Evolutionary conservation across 2,797 vertebrate species (phyloP).

Genomic region (Muraenolepis orangiensis): DNA sequence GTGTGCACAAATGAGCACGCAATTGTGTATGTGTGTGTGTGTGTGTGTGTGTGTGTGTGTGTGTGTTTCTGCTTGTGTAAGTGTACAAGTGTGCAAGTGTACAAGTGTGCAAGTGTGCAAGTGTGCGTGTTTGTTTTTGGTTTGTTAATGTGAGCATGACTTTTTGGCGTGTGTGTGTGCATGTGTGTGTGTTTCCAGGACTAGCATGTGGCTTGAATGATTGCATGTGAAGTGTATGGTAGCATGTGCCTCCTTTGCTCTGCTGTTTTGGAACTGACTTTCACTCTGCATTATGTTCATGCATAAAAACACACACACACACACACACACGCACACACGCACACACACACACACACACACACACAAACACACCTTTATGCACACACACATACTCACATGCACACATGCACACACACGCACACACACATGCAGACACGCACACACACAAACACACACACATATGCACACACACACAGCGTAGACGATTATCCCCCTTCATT

Average conservation of each 20-base stretch:
- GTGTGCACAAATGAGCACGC: too few relatives aligned
- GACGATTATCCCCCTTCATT: constrained; percentile 52
- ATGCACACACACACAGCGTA: not conserved
- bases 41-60: constrained; percentile 18
- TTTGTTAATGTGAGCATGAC: constrained; percentile 1
- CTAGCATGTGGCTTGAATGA: constrained; percentile 52
- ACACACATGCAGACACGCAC: too few relatives aligned
- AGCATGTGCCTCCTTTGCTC: constrained; percentile 48
- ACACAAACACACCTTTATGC: constrained; percentile 13
- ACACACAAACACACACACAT: not conserved
- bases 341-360: constrained; percentile 4
- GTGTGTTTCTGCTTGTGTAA: constrained; percentile 25
- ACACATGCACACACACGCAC: constrained; percentile 4
- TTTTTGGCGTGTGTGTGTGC: constrained; percentile 17
- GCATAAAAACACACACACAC: constrained; percentile 37
- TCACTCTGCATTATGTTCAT: constrained; percentile 61
- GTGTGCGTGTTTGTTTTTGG: constrained; percentile 30
- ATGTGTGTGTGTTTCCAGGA: constrained; percentile 24
- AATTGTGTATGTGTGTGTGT: constrained; percentile 26
- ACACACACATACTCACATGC: constrained; percentile 24
- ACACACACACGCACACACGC: constrained; percentile 10
- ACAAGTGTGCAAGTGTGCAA: too few relatives aligned
- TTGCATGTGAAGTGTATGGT: constrained; percentile 55
- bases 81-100: constrained; percentile 8
- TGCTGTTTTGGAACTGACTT: constrained; percentile 58